These are phyloP conservation scores for Nycticorax nycticorax DNA, from an alignment of 2,113 vertebrate genomes.

Conservation along the genomic window DNA sequence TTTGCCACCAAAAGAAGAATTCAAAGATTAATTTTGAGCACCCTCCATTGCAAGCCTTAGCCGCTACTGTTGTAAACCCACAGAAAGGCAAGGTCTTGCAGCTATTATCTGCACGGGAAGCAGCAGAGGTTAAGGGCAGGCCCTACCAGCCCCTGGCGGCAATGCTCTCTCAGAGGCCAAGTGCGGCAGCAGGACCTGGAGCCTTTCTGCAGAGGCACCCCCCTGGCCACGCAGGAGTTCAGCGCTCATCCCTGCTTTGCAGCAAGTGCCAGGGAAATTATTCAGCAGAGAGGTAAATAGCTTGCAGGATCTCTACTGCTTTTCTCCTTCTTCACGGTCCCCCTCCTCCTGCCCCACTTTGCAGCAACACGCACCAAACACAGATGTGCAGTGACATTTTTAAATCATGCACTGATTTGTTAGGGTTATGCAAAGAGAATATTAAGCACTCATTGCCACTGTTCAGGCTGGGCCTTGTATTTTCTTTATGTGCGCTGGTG, in stretches of 20 bases:
- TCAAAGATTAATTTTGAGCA: conserved; percentile 3
- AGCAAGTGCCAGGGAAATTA: not conserved
- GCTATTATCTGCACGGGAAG: not conserved
- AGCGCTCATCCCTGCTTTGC: not conserved
- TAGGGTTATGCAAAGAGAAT: conserved; percentile 1
- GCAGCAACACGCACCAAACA: not conserved
- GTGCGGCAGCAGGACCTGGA: not conserved
- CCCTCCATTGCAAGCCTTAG: not conserved
- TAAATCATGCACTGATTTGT: not conserved
- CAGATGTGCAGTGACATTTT: conserved; percentile 40
- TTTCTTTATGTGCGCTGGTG: not conserved
- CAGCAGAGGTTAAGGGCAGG: not conserved
- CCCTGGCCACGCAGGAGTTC: not conserved
- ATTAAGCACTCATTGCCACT: not conserved
- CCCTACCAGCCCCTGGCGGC: not conserved
- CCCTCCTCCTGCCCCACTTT: not conserved
- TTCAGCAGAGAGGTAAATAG: not conserved
- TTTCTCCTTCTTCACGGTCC: not conserved
- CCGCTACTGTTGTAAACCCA: not conserved
- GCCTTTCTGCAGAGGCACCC: not conserved
- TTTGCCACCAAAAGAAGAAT: not conserved
- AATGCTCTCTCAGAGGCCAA: not conserved
- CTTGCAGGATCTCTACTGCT: not conserved
- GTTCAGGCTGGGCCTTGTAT: not conserved
- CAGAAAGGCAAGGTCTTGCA: not conserved